Evolutionary conservation across 2,113 vertebrate genomes (phyloP).

Genomic region (Scomber colias): DNA sequence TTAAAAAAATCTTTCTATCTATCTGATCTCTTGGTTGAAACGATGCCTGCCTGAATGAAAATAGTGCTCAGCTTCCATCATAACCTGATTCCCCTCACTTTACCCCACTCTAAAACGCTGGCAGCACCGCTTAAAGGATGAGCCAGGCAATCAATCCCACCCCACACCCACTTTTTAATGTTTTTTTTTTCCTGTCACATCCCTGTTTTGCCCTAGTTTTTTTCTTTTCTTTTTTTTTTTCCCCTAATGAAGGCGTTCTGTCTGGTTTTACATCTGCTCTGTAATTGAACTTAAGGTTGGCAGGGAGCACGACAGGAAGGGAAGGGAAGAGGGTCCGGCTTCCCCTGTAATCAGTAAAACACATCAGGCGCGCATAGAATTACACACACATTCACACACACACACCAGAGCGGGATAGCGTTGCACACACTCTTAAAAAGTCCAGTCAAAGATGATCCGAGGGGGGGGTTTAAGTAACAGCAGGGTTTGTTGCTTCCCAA

Average conservation of each 20-base stretch:
- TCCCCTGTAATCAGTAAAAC: constrained; percentile 60
- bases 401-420: not conserved
- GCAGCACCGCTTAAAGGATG: not conserved
- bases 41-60: constrained; percentile 8
- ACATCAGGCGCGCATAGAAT: constrained; percentile 39
- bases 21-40: not conserved
- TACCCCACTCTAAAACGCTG: not conserved
- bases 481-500: not conserved
- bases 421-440: not conserved
- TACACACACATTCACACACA: constrained; percentile 1
- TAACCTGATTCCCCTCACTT: constrained; percentile 14
- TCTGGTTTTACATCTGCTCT: constrained; percentile 37
- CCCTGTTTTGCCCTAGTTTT: not conserved
- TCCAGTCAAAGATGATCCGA: constrained; percentile 48
- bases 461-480: constrained; percentile 39
- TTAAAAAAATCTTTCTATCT: too few species aligned
- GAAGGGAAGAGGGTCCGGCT: constrained; percentile 11
- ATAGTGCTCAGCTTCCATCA: constrained; percentile 11
- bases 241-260: not conserved
- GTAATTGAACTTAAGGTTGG: constrained; percentile 48
- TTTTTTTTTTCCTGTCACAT: not conserved
- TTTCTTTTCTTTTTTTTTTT: not conserved
- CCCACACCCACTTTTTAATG: not conserved
- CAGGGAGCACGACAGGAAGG: constrained; percentile 10
- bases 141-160: not conserved